A percentile compares a stretch with the other conserved stretches of the same genome.
Conservation (phyloP, 2,888 invertebrate species). For the Maniola hyperantus region DNA sequence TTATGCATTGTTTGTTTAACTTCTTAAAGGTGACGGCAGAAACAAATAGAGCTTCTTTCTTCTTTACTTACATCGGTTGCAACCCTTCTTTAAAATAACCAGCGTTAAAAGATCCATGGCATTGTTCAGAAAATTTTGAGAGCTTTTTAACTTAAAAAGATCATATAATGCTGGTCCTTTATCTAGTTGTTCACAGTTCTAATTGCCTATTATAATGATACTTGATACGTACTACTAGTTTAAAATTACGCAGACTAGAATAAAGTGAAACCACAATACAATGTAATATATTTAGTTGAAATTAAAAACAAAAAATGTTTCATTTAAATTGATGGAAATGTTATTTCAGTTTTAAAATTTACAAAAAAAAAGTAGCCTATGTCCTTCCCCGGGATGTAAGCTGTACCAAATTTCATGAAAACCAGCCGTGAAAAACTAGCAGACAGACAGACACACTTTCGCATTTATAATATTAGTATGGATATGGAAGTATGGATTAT, state of each 20-base stretch:
- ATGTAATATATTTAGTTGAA: neutral
- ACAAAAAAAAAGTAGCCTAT: no score
- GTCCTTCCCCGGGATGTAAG: no score
- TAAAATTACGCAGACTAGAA: conserved; percentile 31
- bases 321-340: no score
- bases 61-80: conserved; percentile 44
- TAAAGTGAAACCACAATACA: conserved; percentile 6
- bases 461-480: no score
- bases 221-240: conserved; percentile 59
- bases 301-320: neutral
- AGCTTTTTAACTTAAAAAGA: conserved; percentile 36
- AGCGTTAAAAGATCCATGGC: conserved; percentile 40
- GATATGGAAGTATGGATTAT: neutral
- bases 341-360: no score
- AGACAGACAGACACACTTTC: no score
- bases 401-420: no score
- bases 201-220: conserved; percentile 81
- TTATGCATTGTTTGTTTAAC: conserved; percentile 79
- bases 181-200: conserved; percentile 65
- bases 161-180: conserved; percentile 45
- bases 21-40: conserved; percentile 72
- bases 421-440: no score
- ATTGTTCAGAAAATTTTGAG: conserved; percentile 10
- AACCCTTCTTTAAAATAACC: conserved; percentile 60
- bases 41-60: conserved; percentile 71